Conservation (phyloP, 2,888 invertebrate genomes). For the Steinernema hermaphroditum region DNA sequence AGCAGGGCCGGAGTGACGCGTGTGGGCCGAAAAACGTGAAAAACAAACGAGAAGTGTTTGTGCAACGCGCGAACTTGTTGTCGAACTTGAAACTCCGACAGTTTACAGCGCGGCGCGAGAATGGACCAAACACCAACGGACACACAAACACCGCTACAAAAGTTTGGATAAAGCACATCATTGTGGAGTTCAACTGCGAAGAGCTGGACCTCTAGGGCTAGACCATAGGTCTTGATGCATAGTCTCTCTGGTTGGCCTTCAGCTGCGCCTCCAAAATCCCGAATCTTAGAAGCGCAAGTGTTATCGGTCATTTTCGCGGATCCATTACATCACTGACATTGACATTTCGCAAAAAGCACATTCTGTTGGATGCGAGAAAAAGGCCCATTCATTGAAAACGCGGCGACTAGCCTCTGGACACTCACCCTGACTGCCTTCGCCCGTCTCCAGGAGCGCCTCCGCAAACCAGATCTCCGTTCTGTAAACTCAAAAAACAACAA, state of each 20-base stretch:
- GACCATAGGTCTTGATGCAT: too few relatives aligned
- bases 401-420: neutral
- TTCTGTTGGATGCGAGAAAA: neutral
- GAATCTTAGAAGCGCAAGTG: too few relatives aligned
- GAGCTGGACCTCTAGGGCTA: too few relatives aligned
- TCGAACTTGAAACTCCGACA: neutral
- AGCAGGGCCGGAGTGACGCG: constrained; percentile 1
- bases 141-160: too few relatives aligned
- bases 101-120: neutral
- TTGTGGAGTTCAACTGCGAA: too few relatives aligned
- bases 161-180: too few relatives aligned
- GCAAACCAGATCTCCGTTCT: constrained; percentile 9
- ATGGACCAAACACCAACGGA: neutral
- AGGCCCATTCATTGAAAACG: neutral
- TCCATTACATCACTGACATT: neutral
- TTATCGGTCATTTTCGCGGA: too few relatives aligned
- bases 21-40: neutral
- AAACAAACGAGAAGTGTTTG: constrained; percentile 9
- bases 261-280: too few relatives aligned
- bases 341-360: neutral
- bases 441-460: too few relatives aligned
- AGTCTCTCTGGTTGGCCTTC: too few relatives aligned
- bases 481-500: constrained; percentile 13
- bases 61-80: neutral
- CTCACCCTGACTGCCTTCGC: too few relatives aligned